Base-by-base conservation (phyloP, 1,140 invertebrate genomes). In the Tribolium castaneum region DNA sequence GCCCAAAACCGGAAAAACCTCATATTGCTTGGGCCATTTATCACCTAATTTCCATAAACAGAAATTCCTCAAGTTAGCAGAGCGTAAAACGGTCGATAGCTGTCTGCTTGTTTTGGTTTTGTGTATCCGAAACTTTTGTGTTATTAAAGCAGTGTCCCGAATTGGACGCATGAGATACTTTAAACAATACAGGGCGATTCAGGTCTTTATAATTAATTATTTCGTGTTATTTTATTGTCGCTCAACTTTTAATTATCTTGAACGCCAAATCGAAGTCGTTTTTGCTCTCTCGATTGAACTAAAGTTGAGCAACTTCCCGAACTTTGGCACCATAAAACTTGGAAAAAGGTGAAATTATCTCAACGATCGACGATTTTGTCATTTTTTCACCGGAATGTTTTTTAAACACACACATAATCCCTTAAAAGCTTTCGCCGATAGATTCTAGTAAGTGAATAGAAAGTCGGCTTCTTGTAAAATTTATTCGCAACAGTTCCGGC, bases 351-450 rank as follows among this genome's bases (percentile, higher is more conserved):
- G 16, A 19, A 19, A 19, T 19, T 19, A 19, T 19, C 16, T 19
- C 2, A 19, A 19, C 16, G 16, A 19, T 19, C 16, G 2, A 19
- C 16, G 16, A 19, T 19, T 19, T 19, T 19, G 16, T 19, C 16
- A 19, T 19, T 1, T 19, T 19, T 19, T 19, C 2, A 19, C n/a
- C n/a, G 16, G 16, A 19, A 19, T 19, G 16, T 19, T 19, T 19
- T 19, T 19, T 62, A 19, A 22, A 62, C 10, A 12, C 10, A n/a
- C 12, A 66, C 34, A 66, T 66, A 34, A 66, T 66, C 30, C 34
- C 59, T 35, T 66, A 66, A 66, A 66, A 66, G 59, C 59, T 6
- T 66, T 52, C 12, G n/a, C 59, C 13, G 30, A 66, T 66, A 66
- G 59, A 66, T 66, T 66, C 3, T 66, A 13, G 59, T 34, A 66